phyloP scores from a whole-genome alignment of 1,140 invertebrate genomes.

The Episyrphus balteatus region DNA sequence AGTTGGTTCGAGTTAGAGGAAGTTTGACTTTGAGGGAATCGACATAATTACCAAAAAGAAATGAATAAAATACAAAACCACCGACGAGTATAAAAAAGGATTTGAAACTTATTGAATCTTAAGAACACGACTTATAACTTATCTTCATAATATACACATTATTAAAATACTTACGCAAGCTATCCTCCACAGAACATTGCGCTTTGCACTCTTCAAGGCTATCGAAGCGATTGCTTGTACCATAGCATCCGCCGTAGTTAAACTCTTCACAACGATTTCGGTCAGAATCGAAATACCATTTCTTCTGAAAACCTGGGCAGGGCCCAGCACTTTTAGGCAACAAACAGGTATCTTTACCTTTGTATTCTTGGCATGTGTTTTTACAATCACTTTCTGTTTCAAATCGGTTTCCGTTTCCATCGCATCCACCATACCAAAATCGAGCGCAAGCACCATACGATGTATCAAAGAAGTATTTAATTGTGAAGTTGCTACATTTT shows the following conservation, averaged over 20 bases:
- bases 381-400: conserved; percentile 76
- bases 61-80: too few relatives aligned
- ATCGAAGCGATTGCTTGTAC: conserved; percentile 83
- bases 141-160: too few relatives aligned
- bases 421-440: conserved; percentile 94
- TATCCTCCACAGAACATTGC: conserved; percentile 58
- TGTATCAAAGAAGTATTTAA: conserved; percentile 82
- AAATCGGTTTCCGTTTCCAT: conserved; percentile 85
- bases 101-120: too few relatives aligned
- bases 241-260: conserved; percentile 72
- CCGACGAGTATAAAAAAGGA: too few relatives aligned
- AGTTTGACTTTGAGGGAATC: too few relatives aligned
- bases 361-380: conserved; percentile 71
- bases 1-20: too few relatives aligned
- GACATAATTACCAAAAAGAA: too few relatives aligned
- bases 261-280: conserved; percentile 68
- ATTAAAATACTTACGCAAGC: conserved; percentile 48
- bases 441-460: conserved; percentile 78
- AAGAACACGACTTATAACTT: too few relatives aligned
- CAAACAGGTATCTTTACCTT: conserved; percentile 68
- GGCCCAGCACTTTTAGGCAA: conserved; percentile 75
- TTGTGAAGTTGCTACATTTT: conserved; percentile 66
- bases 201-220: conserved; percentile 70
- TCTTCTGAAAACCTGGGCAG: conserved; percentile 67
- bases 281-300: conserved; percentile 73